Evolutionary conservation across 2,113 vertebrate genomes (phyloP).

Genomic region (Hyperoodon ampullatus): DNA sequence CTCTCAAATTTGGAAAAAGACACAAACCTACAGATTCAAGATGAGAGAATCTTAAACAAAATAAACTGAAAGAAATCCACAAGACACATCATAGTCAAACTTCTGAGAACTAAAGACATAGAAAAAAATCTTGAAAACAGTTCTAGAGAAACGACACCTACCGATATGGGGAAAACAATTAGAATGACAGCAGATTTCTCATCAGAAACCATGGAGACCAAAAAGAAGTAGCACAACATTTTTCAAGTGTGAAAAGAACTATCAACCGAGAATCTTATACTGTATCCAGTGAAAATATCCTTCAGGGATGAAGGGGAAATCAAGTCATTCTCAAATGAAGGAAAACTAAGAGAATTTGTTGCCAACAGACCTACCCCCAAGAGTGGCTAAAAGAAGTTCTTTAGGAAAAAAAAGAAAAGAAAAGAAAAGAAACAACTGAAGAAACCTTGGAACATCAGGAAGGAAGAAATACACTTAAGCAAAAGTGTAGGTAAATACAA

Average conservation of each 20-base stretch:
- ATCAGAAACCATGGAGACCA: background rate
- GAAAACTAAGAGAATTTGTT: background rate
- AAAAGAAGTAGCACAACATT: background rate
- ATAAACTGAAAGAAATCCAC: background rate
- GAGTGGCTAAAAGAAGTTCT: background rate
- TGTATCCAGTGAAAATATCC: background rate
- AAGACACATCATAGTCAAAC: background rate
- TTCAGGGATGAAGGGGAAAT: background rate
- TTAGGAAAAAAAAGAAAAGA: background rate
- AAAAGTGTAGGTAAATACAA: background rate
- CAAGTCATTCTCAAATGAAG: background rate
- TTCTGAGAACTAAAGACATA: slow-evolving; percentile 13
- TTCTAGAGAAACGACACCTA: background rate
- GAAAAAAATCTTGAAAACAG: background rate
- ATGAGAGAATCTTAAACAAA: background rate
- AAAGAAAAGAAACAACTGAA: background rate
- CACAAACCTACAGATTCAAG: background rate
- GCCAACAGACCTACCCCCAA: background rate
- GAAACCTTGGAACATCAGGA: background rate
- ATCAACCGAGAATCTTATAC: background rate
- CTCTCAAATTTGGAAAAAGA: background rate
- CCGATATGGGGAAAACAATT: background rate
- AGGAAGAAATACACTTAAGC: background rate
- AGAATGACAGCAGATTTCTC: background rate
- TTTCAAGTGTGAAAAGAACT: background rate